Evolutionary conservation across 2,797 vertebrate genomes (phyloP), one percentile per base, ranked within the genome.

Genomic region (Poeciliopsis presidionis): DNA sequence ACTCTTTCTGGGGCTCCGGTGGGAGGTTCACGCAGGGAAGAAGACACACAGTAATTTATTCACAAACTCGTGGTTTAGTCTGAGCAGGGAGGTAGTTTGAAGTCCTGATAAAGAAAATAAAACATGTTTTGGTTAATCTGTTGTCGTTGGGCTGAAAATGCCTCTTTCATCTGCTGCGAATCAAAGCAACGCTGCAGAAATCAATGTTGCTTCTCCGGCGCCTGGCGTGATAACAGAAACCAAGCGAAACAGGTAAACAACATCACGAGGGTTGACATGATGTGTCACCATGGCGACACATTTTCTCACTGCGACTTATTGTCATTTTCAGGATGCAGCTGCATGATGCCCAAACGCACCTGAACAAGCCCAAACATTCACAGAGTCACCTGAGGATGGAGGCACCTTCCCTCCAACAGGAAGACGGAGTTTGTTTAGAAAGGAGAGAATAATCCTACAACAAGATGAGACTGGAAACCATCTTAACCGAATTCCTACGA

Each of bases 221-320:
- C 65, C 51, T 81, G 81, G 61, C 45, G 83, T 8, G 30, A 80
- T 30, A 69, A 74, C 55, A 53, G 72, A 51, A 84, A 81, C 39
- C 12, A 79, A 75, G 80, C 84, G 70, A 89, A 70, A 71, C 86
- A 77, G 81, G 84, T 85, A 90, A 84, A 89, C 71, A 77, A 47
- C 83, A 79, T 74, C 51, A 72, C 12, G 53, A 76, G 22, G 79
- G 81, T 81, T 80, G 78, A 88, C 78, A 84, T 79, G 90, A 89
- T 55, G 80, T 72, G 85, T 94, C 89, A 89, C 93, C 91, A 93
- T 93, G 90, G 91, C 16, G 80, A 91, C 93, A 89, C 81, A 81
- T 89, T 87, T 86, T 85, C 83, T 86, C 80, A 74, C 67, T 81
- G 70, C 72, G 75, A 75, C 84, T 81, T 81, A 84, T 74, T 88